Base-by-base conservation (phyloP, 2,113 vertebrate genomes). In the Orycteropus afer region DNA sequence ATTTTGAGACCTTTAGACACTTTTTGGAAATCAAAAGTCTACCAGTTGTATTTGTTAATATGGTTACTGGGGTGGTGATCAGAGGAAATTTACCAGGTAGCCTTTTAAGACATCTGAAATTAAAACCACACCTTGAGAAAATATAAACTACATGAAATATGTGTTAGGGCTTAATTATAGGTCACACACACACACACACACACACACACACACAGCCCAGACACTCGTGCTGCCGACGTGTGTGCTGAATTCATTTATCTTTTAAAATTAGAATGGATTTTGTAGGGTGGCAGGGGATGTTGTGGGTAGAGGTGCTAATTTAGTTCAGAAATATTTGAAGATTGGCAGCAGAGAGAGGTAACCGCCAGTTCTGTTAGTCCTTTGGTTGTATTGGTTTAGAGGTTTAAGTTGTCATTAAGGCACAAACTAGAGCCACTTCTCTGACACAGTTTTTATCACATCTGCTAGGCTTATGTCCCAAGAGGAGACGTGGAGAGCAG, bases 341-440 rank as follows among this genome's bases (percentile, higher is more conserved):
- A 73, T 96, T 97, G 97, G 98, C 95, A 71, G 91, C 91, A 53
- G 81, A 93, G 95, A 87, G 90, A 96, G 97, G 97, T 97, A 97
- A 83, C 74, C 97, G 97, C 96, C 32, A 49, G 82, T 97, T 93
- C 93, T 95, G 95, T 97, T 98, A 97, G 93, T 97, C 91, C 98
- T 98, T 98, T 98, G 98, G 98, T 98, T 98, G 95, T 98, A 79
- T 98, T 97, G 98, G 98, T 98, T 96, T 98, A 98, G 98, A 98
- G 98, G 98, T 98, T 98, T 98, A 98, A 98, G 98, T 98, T 98
- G 98, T 98, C 98, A 99, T 98, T 98, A 98, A 98, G 98, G 98
- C 98, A 98, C 97, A 98, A 98, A 98, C 98, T 97, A 91, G 97
- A 98, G 98, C 98, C 98, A 97, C 98, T 98, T 98, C 98, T 97